Evolutionary conservation across 2,113 vertebrate genomes (phyloP).

Genomic region (Scalopus aquaticus): DNA sequence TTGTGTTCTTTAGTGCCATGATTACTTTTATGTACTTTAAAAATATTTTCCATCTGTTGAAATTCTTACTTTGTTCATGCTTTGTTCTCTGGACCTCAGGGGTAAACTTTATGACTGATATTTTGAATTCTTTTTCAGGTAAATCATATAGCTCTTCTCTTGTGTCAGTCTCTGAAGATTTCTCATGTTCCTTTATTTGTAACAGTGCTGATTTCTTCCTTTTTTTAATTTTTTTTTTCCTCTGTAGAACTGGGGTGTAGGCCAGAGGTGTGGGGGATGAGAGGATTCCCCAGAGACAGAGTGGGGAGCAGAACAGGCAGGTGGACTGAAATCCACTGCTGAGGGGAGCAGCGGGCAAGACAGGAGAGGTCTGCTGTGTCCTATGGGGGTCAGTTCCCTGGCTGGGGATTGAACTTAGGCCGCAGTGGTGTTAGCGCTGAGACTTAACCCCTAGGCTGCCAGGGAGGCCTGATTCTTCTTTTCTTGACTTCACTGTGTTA

Average conservation of each 20-base stretch:
- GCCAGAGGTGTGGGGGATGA: too few relatives aligned
- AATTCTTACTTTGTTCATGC: background rate
- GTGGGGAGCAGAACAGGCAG: too few relatives aligned
- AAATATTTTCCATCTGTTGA: background rate
- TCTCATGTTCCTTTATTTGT: background rate
- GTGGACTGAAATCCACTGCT: too few relatives aligned
- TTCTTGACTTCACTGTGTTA: too few relatives aligned
- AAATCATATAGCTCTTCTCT: background rate
- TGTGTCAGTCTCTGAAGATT: background rate
- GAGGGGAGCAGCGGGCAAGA: too few relatives aligned
- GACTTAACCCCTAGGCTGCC: too few relatives aligned
- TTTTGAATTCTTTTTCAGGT: background rate
- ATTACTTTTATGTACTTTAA: background rate
- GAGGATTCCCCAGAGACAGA: too few relatives aligned
- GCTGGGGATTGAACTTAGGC: too few relatives aligned
- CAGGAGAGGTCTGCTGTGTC: too few relatives aligned
- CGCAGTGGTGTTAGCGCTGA: too few relatives aligned
- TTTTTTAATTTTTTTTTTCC: background rate
- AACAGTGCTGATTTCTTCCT: background rate
- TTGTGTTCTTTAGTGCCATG: background rate
- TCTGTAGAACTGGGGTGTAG: too few relatives aligned
- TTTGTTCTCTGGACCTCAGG: background rate
- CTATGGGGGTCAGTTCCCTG: too few relatives aligned
- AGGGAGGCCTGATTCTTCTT: background rate
- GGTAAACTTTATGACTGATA: background rate